phyloP scores from a whole-genome alignment of 1,140 invertebrate species.

The Tetragonula clypearis region DNA sequence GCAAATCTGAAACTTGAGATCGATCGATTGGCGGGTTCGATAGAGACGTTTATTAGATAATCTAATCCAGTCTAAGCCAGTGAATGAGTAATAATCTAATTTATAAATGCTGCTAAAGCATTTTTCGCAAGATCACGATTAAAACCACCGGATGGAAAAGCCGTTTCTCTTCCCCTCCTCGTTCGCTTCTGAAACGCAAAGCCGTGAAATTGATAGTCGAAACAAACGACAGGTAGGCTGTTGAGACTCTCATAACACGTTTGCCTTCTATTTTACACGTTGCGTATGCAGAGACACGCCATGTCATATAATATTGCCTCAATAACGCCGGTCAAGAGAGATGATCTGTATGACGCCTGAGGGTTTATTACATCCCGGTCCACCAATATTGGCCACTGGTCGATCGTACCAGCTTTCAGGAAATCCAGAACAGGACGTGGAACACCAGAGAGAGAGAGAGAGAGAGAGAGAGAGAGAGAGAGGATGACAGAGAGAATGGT shows the following conservation, averaged over 20 bases:
- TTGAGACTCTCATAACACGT: slow-evolving; percentile 47
- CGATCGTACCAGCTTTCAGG: slow-evolving; percentile 52
- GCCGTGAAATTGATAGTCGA: background rate
- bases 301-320: slow-evolving; percentile 65
- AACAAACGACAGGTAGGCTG: background rate
- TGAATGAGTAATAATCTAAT: too few species aligned
- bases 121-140: too few species aligned
- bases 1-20: too few species aligned
- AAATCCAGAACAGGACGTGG: background rate
- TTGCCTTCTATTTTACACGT: slow-evolving; percentile 53
- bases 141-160: too few species aligned
- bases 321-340: slow-evolving; percentile 56
- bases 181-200: background rate
- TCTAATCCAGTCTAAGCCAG: too few species aligned
- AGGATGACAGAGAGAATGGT: background rate
- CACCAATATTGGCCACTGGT: slow-evolving; percentile 65
- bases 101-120: too few species aligned
- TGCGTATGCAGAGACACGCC: slow-evolving; percentile 40
- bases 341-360: slow-evolving; percentile 62
- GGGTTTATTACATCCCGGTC: slow-evolving; percentile 65
- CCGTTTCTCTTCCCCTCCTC: too few species aligned
- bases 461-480: background rate
- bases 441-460: background rate
- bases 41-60: too few species aligned
- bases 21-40: too few species aligned